Base-by-base conservation (phyloP, 2,888 invertebrate species). In the Alitta virens region DNA sequence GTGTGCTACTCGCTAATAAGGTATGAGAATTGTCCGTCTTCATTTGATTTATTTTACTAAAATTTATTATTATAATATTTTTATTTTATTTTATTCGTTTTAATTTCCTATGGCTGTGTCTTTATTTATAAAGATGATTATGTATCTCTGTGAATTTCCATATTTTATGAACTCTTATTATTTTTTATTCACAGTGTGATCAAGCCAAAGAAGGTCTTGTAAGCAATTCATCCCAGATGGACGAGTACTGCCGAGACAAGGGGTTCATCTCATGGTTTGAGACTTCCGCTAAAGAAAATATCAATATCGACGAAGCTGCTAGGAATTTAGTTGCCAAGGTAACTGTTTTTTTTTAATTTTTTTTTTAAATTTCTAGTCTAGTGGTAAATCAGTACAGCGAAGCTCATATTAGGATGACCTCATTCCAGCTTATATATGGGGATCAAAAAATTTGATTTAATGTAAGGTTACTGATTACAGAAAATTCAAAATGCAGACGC, bases 301-400 rank as follows among this genome's bases (percentile, higher is more conserved):
- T 85, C 42, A 86, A 97, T 81, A 95, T 98, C 59, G 96, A 97
- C 80, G 95, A 97, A 80, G 92, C 97, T 49, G 93, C 94, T 2
- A 87, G 90, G 75, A 90, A 91, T 76, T 86, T 98, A 83, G 93
- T 97, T 64, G 90, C 90, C 84, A 91, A 93, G 88, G 95, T 95
- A 71, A 73, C 68, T 64, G 50, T 46, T 33, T 33, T 33, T 33
- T 33, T 33, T 33, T 12, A 33, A 33, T 33, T 7, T 33, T 33
- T 33, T 33, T 33, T 33, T 5, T n/a, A n/a, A n/a, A n/a, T n/a
- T n/a, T 18, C 21, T 3, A 23, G 14, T 16, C 51, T 25, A 51
- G 51, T 24, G 51, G 14, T 51, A 21, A 14, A 18, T 46, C 23
- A 46, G 23, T 14, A 46, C 21, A 21, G 23, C 5, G 24, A 16